Conservation (phyloP, 2,888 invertebrate genomes). For the Palloptera scutellata region DNA sequence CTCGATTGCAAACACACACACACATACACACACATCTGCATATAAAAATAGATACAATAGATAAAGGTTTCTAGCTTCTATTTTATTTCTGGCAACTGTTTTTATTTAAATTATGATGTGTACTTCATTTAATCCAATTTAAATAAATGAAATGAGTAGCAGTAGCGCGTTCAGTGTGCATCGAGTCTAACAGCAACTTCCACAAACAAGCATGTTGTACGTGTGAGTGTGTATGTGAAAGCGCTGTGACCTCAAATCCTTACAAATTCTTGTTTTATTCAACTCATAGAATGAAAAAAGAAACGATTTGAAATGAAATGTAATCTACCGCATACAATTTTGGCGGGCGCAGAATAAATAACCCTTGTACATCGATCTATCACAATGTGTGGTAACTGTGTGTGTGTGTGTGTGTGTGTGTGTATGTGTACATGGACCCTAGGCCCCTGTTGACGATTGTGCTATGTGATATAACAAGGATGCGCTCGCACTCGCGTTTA, state of each 20-base stretch:
- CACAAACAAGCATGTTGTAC: neutral
- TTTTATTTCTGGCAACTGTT: constrained; percentile 10
- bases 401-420: too few species aligned
- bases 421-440: too few species aligned
- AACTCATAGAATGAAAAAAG: constrained; percentile 21
- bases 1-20: too few species aligned
- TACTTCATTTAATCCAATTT: constrained; percentile 35
- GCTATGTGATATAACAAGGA: too few species aligned
- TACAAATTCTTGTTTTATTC: constrained; percentile 38
- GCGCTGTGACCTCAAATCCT: constrained; percentile 39
- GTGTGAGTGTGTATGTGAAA: constrained; percentile 23
- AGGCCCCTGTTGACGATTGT: too few species aligned
- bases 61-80: too few species aligned
- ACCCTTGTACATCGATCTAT: constrained; percentile 3
- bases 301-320: too few species aligned
- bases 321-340: constrained; percentile 30
- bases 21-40: too few species aligned
- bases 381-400: neutral
- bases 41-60: too few species aligned
- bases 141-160: constrained; percentile 35
- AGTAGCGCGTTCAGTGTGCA: constrained; percentile 21
- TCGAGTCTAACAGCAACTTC: constrained; percentile 15
- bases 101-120: constrained; percentile 35
- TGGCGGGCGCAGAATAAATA: constrained; percentile 4
- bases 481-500: too few species aligned